Evolutionary conservation across 2,113 vertebrate species (phyloP).

Genomic region (Electrona antarctica): DNA sequence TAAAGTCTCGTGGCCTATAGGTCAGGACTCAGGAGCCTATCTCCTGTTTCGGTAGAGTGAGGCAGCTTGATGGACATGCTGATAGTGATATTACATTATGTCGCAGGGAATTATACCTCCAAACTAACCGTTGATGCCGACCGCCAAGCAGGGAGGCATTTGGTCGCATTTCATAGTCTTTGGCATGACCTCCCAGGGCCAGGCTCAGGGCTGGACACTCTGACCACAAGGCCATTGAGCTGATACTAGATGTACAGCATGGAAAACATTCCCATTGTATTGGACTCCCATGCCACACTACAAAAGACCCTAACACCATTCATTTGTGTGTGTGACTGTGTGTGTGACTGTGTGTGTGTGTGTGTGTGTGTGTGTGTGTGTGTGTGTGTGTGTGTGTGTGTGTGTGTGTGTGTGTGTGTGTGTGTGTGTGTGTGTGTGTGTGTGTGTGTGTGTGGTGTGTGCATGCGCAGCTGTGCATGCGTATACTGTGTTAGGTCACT

Average conservation of each 20-base stretch:
- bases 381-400: neutral
- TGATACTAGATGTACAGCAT: neutral
- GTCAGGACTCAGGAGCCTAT: too few species aligned
- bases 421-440: slow-evolving; percentile 22
- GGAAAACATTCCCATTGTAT: slow-evolving; percentile 12
- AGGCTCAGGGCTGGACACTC: too few species aligned
- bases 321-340: neutral
- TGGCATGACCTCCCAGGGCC: too few species aligned
- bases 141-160: too few species aligned
- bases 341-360: slow-evolving; percentile 1
- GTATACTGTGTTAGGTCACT: slow-evolving; percentile 20
- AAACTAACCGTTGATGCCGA: too few species aligned
- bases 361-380: slow-evolving; percentile 18
- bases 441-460: slow-evolving; percentile 28
- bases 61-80: too few species aligned
- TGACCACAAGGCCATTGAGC: slow-evolving; percentile 1
- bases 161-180: too few species aligned
- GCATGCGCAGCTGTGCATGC: neutral
- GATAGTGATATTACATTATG: too few species aligned
- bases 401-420: slow-evolving; percentile 10
- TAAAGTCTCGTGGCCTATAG: too few species aligned
- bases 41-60: too few species aligned
- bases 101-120: too few species aligned
- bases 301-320: neutral
- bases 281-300: neutral